These are phyloP conservation scores for Apistogramma diplotaenia DNA, from an alignment of 2,113 vertebrate species.

Conservation along the genomic window DNA sequence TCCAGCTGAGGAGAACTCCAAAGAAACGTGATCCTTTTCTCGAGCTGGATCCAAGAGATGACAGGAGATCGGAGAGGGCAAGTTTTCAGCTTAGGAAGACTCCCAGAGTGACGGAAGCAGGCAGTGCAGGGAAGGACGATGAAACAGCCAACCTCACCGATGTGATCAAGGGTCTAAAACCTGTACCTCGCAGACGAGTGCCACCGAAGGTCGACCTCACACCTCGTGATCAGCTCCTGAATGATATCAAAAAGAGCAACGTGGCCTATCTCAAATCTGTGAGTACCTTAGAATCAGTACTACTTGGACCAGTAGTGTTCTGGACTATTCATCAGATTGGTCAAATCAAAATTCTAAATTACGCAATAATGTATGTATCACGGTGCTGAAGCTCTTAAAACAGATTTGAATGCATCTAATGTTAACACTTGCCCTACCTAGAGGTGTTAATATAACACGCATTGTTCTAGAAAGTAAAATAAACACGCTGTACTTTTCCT, in stretches of 20 bases:
- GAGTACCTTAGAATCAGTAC: slow-evolving; percentile 8
- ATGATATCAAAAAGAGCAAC: slow-evolving; percentile 89
- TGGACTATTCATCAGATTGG: background rate
- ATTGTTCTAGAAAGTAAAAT: background rate
- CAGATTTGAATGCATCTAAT: background rate
- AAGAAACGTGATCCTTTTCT: slow-evolving; percentile 74
- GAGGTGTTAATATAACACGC: background rate
- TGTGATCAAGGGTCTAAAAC: slow-evolving; percentile 90
- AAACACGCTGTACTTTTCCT: background rate
- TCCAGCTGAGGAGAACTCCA: slow-evolving; percentile 78
- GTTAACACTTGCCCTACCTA: background rate
- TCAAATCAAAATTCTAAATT: background rate
- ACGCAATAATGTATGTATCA: background rate
- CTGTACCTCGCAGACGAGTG: slow-evolving; percentile 84
- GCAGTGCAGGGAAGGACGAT: slow-evolving; percentile 52
- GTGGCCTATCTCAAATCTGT: slow-evolving; percentile 91
- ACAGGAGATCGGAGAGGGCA: slow-evolving; percentile 76
- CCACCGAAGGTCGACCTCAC: slow-evolving; percentile 88
- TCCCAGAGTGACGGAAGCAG: slow-evolving; percentile 25
- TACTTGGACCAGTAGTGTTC: background rate
- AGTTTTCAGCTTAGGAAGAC: slow-evolving; percentile 75
- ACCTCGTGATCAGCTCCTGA: slow-evolving; percentile 88
- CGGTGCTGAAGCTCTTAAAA: background rate
- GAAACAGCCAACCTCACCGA: slow-evolving; percentile 89
- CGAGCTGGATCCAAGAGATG: slow-evolving; percentile 65